phyloP scores from a whole-genome alignment of 2,113 vertebrate species.

The Lontra canadensis region DNA sequence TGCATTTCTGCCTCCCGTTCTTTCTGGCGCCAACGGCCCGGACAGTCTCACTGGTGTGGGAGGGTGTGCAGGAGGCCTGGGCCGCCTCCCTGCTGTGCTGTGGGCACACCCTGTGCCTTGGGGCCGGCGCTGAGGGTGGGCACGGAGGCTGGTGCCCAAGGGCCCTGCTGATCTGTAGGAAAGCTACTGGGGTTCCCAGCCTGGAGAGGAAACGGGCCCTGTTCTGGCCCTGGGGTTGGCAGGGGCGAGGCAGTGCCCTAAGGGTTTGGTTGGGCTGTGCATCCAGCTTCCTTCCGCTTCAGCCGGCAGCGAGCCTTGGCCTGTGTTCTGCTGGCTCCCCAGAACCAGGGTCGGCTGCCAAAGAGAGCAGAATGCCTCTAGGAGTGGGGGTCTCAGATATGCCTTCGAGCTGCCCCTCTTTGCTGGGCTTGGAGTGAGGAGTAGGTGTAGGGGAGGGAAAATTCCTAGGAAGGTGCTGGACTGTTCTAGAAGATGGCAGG shows the following conservation, averaged over 20 bases:
- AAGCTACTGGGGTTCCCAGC: background rate
- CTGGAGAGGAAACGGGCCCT: background rate
- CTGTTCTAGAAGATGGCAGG: background rate
- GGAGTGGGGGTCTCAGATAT: accelerated
- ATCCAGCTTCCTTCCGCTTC: background rate
- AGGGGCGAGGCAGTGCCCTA: accelerated
- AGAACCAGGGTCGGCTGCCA: background rate
- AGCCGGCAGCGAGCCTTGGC: background rate
- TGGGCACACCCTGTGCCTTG: accelerated
- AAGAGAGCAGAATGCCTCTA: background rate
- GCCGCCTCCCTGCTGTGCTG: background rate
- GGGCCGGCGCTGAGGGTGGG: background rate
- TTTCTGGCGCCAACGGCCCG: background rate
- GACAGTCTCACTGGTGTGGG: background rate
- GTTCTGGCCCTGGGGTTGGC: background rate
- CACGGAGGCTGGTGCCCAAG: background rate
- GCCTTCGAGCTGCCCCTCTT: background rate
- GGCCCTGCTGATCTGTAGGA: background rate
- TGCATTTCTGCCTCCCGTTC: background rate
- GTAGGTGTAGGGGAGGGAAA: background rate
- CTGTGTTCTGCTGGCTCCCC: accelerated
- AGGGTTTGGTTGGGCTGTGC: accelerated
- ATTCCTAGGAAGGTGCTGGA: background rate
- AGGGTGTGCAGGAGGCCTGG: background rate
- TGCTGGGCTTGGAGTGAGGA: background rate